A percentile compares a stretch with the other conserved stretches of the same genome.
These are phyloP conservation scores for Stylophora pistillata DNA, from an alignment of 64 coral and sea anemone species.

Conservation along the genomic window DNA sequence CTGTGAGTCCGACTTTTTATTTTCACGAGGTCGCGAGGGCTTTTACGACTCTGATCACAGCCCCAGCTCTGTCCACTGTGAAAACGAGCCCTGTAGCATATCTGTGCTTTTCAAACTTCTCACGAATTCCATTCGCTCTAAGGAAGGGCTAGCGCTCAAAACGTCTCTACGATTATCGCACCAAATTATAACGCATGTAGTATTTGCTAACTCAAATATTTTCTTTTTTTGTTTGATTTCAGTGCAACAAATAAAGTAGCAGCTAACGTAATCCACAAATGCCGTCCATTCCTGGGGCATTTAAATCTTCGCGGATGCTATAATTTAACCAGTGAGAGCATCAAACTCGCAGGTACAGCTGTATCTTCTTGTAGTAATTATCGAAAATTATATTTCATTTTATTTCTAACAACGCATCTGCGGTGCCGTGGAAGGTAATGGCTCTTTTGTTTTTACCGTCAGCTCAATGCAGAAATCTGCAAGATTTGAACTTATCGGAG, in stretches of 20 bases:
- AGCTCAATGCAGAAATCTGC: conserved; percentile 95
- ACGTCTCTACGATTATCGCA: no score
- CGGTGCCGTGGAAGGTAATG: neutral
- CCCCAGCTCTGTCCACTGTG: no score
- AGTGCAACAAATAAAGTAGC: conserved; percentile 90
- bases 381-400: neutral
- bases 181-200: no score
- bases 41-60: no score
- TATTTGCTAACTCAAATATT: no score
- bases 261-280: conserved; percentile 81
- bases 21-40: no score
- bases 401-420: neutral
- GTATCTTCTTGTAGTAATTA: neutral
- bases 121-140: no score
- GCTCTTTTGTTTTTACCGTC: conserved; percentile 2
- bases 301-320: conserved; percentile 86
- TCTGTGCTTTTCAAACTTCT: no score
- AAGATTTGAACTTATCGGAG: conserved; percentile 94
- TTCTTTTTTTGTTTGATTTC: neutral
- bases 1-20: no score
- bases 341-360: conserved; percentile 80
- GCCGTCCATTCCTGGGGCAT: conserved; percentile 86
- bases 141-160: no score
- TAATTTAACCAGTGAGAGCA: conserved; percentile 70
- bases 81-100: no score